A percentile compares a stretch with the other conserved stretches of the same genome.
These are phyloP conservation scores for Triops cancriformis DNA, from an alignment of 1,140 invertebrate genomes.

Conservation along the genomic window DNA sequence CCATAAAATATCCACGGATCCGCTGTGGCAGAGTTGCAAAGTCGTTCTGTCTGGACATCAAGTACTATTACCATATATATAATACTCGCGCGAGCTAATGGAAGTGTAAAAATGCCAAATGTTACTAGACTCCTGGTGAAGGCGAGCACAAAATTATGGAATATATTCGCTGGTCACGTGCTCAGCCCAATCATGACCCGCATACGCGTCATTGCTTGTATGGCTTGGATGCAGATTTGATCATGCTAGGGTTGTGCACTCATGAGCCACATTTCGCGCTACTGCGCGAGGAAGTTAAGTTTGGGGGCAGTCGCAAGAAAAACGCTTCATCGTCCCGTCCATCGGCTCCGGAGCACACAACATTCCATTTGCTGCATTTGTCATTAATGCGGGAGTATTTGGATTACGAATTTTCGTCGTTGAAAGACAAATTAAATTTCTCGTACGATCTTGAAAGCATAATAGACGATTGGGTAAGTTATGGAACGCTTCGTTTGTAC, in stretches of 20 bases:
- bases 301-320: conserved; percentile 31
- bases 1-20: conserved; percentile 66
- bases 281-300: conserved; percentile 70
- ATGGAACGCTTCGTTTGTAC: not conserved
- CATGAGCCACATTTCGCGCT: conserved; percentile 92
- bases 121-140: conserved; percentile 77
- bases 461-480: conserved; percentile 56
- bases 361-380: conserved; percentile 85
- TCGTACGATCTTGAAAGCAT: conserved; percentile 71
- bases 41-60: conserved; percentile 44
- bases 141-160: conserved; percentile 99
- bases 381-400: conserved; percentile 87
- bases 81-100: not conserved
- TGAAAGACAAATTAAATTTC: conserved; percentile 62
- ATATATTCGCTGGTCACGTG: conserved; percentile 79
- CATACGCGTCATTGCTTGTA: conserved; percentile 91
- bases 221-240: conserved; percentile 91
- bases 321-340: conserved; percentile 32
- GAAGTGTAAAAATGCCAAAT: not conserved
- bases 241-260: conserved; percentile 85
- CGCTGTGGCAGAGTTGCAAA: conserved; percentile 39
- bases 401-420: conserved; percentile 73
- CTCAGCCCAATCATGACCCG: conserved; percentile 70
- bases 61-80: conserved; percentile 31
- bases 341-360: conserved; percentile 71